Evolutionary conservation across 2,888 invertebrate species (phyloP), one percentile per base, ranked within the genome.

Genomic region (Zelleria hepariella): DNA sequence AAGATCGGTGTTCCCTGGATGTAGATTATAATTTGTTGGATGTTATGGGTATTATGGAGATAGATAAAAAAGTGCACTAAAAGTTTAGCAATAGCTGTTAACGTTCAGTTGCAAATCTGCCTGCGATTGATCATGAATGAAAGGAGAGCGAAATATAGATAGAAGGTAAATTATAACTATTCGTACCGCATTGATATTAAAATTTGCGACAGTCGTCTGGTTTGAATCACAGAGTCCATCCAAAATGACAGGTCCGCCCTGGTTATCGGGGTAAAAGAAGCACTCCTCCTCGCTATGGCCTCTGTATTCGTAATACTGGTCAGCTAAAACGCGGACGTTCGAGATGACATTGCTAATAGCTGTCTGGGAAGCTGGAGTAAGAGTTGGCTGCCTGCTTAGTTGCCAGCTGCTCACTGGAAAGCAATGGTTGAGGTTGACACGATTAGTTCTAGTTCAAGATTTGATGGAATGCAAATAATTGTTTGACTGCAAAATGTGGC

Each of bases 181-280:
- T 68, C 80, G 74, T 49, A 86, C 86, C 63, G 53, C 15, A 58
- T 60, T 64, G 5, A 67, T 54, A 58, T 75, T 65, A 47, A 87
- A 86, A 61, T 71, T 64, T 3, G 63, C 55, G 0, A 82, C 66
- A 15, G 70, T 67, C 7, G 66, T 66, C 4, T 80, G 72, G 56
- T 60, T 65, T 2, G 58, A 60, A 5, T 72, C 65, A 62, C 88
- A 88, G 53, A 74, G 75, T 1, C 87, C 87, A 0, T 64, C 24
- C 10, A 81, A 63, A 23, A 80, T 61, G 0, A 85, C 81, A 5
- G 81, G 77, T 2, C 84, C 86, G 3, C 82, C 86, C 1, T 74
- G 62, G 55, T 81, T 82, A 21, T 85, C 75, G 0, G 86, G 87
- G 48, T 86, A 88, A 66, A 65, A 81, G 76, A 85, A 85, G 65